These are phyloP conservation scores for Chionoecetes opilio DNA, from an alignment of 1,140 invertebrate genomes.

Conservation along the genomic window DNA sequence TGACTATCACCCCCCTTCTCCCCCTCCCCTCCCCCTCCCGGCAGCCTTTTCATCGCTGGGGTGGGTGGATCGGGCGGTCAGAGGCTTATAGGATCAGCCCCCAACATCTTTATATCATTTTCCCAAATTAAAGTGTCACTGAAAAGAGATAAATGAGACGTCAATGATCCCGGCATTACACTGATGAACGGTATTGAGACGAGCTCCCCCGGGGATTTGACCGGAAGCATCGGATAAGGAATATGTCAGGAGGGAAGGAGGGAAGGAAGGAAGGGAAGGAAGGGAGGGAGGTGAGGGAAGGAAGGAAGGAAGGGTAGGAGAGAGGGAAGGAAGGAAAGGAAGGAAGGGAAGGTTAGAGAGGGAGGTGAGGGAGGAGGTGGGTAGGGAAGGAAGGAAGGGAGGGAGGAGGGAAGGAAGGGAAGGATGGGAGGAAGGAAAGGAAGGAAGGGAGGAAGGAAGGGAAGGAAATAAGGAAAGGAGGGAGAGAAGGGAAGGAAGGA, in stretches of 20 bases:
- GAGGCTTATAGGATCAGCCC: constrained; percentile 65
- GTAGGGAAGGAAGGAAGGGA: neutral
- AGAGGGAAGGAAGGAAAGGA: neutral
- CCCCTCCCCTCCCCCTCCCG: neutral
- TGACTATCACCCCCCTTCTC: neutral
- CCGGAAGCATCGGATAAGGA: constrained; percentile 59
- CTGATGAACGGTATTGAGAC: constrained; percentile 77
- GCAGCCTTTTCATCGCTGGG: constrained; percentile 42
- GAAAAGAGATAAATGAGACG: constrained; percentile 75
- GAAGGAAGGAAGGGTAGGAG: neutral
- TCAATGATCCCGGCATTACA: constrained; percentile 75
- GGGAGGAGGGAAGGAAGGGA: neutral
- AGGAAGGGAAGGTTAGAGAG: neutral
- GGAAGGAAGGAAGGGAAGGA: neutral
- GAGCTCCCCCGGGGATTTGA: constrained; percentile 64
- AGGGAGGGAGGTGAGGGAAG: neutral
- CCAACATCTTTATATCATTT: constrained; percentile 79
- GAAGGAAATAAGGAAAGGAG: neutral
- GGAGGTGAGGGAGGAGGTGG: neutral
- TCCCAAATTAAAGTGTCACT: constrained; percentile 79
- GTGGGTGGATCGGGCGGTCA: neutral
- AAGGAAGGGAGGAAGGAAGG: neutral
- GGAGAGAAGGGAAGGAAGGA: neutral
- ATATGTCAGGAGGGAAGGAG: constrained; percentile 50
- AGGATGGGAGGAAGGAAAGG: neutral